phyloP scores from a whole-genome alignment of 2,888 invertebrate genomes.

The Boloria selene region DNA sequence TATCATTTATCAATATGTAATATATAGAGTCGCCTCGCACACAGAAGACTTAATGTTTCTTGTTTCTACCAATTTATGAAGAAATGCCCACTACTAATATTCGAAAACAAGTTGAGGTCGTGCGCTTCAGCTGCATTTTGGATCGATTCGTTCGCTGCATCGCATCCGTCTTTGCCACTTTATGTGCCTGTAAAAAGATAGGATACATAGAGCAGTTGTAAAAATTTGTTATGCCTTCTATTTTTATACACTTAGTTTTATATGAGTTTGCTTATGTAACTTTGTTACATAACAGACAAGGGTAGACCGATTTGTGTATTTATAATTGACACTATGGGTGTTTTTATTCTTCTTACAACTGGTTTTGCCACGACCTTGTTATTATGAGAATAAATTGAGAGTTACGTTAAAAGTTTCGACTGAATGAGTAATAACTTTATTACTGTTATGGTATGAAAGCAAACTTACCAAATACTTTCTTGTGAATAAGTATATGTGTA shows the following conservation, averaged over 20 bases:
- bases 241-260: neutral
- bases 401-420: neutral
- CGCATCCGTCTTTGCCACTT: constrained; percentile 25
- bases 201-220: constrained; percentile 11
- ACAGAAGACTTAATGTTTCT: neutral
- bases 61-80: neutral
- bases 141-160: constrained; percentile 27
- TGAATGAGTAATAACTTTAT: neutral
- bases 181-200: constrained; percentile 24
- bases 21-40: neutral
- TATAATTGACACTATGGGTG: neutral
- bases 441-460: no score
- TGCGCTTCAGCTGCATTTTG: constrained; percentile 11
- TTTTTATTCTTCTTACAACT: constrained; percentile 7
- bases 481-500: no score
- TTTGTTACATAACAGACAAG: constrained; percentile 6
- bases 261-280: neutral
- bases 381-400: neutral
- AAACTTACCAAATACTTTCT: no score
- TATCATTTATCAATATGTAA: neutral
- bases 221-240: constrained; percentile 1
- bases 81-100: constrained; percentile 1
- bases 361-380: neutral
- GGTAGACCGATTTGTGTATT: neutral
- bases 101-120: constrained; percentile 15